Evolutionary conservation across 1,140 invertebrate species (phyloP).

Genomic region (Papilio polyxenes): DNA sequence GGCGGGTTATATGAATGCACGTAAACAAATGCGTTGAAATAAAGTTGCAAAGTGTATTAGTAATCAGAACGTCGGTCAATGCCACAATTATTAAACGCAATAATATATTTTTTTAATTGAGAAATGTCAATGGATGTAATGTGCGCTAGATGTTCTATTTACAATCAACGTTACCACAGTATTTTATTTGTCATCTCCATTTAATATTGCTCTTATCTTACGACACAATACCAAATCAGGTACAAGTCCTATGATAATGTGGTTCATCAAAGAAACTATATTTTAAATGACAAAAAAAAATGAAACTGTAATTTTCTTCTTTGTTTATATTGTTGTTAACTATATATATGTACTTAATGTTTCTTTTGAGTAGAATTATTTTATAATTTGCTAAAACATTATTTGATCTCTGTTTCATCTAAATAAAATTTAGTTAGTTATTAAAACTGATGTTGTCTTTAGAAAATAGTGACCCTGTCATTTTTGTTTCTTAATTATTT

Average conservation of each 20-base stretch:
- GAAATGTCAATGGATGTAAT: neutral
- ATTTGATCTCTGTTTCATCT: too few relatives aligned
- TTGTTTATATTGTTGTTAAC: neutral
- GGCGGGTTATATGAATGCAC: conserved; percentile 52
- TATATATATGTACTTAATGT: neutral
- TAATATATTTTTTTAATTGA: neutral
- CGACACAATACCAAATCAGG: neutral
- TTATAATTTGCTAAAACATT: neutral
- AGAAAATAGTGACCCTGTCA: too few relatives aligned
- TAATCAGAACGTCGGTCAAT: conserved; percentile 42
- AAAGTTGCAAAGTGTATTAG: conserved; percentile 41
- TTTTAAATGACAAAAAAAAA: neutral
- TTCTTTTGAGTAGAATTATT: neutral
- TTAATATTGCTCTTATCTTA: neutral
- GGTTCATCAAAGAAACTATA: neutral
- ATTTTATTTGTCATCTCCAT: neutral
- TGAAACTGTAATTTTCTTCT: neutral
- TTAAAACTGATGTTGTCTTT: too few relatives aligned
- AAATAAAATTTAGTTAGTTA: too few relatives aligned
- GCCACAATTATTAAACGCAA: conserved; percentile 40
- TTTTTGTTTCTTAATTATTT: too few relatives aligned
- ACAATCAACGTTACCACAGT: neutral
- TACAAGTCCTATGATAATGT: neutral
- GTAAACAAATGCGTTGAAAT: conserved; percentile 41
- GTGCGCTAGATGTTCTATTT: neutral